Conservation (phyloP, 2,888 invertebrate species). For the Cantharis flavilabris region DNA sequence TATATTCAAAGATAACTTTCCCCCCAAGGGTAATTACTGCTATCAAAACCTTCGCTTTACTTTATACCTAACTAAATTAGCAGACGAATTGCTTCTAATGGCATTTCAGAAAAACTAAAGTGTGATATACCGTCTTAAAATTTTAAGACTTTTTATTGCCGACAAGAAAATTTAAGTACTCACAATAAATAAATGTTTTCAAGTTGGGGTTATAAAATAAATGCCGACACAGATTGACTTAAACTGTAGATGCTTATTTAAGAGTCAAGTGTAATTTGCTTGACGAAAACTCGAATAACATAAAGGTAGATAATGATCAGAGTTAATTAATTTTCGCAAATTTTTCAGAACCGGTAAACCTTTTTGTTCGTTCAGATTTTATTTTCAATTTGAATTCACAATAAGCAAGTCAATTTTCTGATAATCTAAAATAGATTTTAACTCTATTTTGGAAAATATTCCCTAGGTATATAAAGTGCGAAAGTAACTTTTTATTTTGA, state of each 20-base stretch:
- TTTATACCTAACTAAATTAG: background rate
- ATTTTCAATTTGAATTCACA: background rate
- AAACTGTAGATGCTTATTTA: background rate
- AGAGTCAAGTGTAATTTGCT: background rate
- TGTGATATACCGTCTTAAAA: background rate
- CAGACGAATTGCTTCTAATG: background rate
- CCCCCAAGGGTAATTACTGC: background rate
- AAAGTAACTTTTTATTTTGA: conserved; percentile 15
- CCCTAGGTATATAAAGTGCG: conserved; percentile 6
- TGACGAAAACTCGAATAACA: background rate
- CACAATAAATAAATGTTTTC: background rate
- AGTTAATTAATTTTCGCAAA: background rate
- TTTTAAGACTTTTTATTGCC: background rate
- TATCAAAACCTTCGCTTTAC: background rate
- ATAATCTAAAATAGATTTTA: background rate
- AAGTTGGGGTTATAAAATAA: background rate
- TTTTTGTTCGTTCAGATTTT: background rate
- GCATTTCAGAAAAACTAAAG: background rate
- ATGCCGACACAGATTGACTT: background rate
- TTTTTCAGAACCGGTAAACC: background rate
- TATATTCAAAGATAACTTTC: background rate
- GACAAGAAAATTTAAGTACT: background rate
- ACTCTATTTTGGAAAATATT: conserved; percentile 7
- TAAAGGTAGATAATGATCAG: background rate
- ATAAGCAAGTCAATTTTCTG: background rate